A percentile compares a stretch with the other conserved stretches of the same genome.
phyloP scores from a whole-genome alignment of 2,113 vertebrate genomes.

The Ammodytes dubius region DNA sequence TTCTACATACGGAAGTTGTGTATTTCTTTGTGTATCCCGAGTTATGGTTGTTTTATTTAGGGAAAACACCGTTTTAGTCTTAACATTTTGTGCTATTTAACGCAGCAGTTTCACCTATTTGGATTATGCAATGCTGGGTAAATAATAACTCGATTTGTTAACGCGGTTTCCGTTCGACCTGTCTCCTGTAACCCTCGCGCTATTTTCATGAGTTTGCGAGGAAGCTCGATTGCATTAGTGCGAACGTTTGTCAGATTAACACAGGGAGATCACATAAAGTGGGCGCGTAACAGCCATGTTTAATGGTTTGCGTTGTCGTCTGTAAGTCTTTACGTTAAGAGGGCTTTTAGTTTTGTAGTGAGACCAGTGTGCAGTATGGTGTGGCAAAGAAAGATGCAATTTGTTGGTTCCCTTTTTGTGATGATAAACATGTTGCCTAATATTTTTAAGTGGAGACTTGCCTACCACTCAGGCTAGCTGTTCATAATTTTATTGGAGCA shows the following conservation, averaged over 20 bases:
- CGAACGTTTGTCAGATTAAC: constrained; percentile 28
- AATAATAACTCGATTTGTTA: constrained; percentile 44
- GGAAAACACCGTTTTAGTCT: constrained; percentile 74
- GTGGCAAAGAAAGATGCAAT: not conserved
- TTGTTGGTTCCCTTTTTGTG: not conserved
- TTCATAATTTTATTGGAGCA: not conserved
- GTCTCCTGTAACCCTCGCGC: constrained; percentile 47
- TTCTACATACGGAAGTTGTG: constrained; percentile 85
- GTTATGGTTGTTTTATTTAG: constrained; percentile 84
- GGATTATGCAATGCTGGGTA: constrained; percentile 75
- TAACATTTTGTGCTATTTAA: constrained; percentile 30
- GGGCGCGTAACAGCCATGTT: not conserved
- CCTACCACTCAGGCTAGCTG: not conserved
- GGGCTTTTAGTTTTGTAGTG: constrained; percentile 1
- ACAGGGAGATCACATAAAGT: constrained; percentile 8
- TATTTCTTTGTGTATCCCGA: constrained; percentile 88
- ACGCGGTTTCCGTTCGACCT: constrained; percentile 38
- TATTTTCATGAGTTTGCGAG: constrained; percentile 72
- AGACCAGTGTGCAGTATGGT: not conserved
- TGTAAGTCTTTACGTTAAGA: not conserved
- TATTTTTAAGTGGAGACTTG: not conserved
- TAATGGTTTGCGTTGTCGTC: not conserved
- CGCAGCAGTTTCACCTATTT: constrained; percentile 28
- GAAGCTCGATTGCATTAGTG: constrained; percentile 48
- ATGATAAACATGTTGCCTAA: constrained; percentile 17